Base-by-base conservation (phyloP, 2,888 invertebrate species). In the Tromatobia lineatoria region DNA sequence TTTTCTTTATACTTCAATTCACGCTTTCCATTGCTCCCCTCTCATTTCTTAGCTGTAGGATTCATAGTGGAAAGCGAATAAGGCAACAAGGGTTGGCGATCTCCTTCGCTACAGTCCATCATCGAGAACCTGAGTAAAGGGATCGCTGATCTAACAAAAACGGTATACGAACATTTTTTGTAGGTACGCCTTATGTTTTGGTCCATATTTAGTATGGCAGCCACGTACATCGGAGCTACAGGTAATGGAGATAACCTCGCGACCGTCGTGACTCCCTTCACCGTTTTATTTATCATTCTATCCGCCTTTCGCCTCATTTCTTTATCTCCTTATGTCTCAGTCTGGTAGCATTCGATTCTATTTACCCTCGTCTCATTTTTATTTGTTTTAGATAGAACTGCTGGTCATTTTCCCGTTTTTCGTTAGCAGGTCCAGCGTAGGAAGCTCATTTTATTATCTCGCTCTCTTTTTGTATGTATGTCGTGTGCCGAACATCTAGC, bases 281-380 rank as follows among this genome's bases (percentile, higher is more conserved):
- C 80, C 47, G 25, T 45, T 64, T 75, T 23, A 66, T 20, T 66
- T 66, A n/a, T 75, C 52, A 52, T 52, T 52, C 34, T 61, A 20
- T 71, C 54, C 50, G 61, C 29, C 15, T 74, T 13, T 6, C 13
- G 38, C 38, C 67, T 70, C 57, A 82, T 85, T 84, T 85, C 71
- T 81, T 80, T 80, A 74, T 74, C 64, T 74, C 50, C 70, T 47
- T 29, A 69, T 47, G 57, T 20, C 47, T 42, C 54, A 25, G 29
- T n/a, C 69, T 38, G 42, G 20, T 59, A 42, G 34, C 34, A 34
- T 80, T 25, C 69, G 82, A 82, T 85, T 84, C 87, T 88, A 88
- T 89, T 88, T 90, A 86, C 88, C 87, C 88, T 88, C 85, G 84
- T 90, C 89, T 88, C 82, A 89, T 89, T 89, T 50, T 90, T 90